phyloP scores from a whole-genome alignment of 2,113 vertebrate species.

The Nematolebias whitei region DNA sequence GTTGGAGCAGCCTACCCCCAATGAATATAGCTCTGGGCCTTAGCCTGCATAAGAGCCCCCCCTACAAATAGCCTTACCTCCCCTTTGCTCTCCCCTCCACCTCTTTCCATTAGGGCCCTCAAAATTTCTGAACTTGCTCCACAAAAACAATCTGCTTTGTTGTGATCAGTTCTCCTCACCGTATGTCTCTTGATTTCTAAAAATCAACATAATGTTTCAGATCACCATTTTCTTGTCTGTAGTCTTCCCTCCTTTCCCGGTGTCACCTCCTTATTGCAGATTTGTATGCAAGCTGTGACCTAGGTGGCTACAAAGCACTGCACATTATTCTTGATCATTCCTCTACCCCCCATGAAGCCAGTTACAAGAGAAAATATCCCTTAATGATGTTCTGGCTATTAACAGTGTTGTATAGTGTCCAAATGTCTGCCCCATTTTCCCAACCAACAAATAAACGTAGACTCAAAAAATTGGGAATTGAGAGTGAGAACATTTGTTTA shows the following conservation, averaged over 20 bases:
- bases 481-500: slow-evolving; percentile 63
- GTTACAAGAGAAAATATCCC: slow-evolving; percentile 96
- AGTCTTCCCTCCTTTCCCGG: slow-evolving; percentile 54
- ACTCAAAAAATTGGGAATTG: slow-evolving; percentile 67
- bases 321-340: slow-evolving; percentile 98
- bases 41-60: slow-evolving; percentile 81
- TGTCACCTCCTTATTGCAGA: slow-evolving; percentile 83
- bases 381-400: slow-evolving; percentile 95
- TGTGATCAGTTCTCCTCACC: slow-evolving; percentile 81
- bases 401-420: slow-evolving; percentile 94
- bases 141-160: slow-evolving; percentile 94
- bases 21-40: slow-evolving; percentile 92
- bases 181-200: slow-evolving; percentile 52
- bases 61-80: slow-evolving; percentile 47
- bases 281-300: slow-evolving; percentile 98
- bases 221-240: slow-evolving; percentile 57
- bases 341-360: slow-evolving; percentile 89
- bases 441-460: slow-evolving; percentile 76
- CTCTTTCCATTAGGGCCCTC: slow-evolving; percentile 80
- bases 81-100: slow-evolving; percentile 40
- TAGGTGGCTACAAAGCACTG: slow-evolving; percentile 89
- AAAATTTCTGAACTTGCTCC: slow-evolving; percentile 93
- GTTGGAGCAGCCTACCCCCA: slow-evolving; percentile 90
- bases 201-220: slow-evolving; percentile 66
- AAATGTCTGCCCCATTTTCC: slow-evolving; percentile 85